These are phyloP conservation scores for Aramus guarauna DNA, from an alignment of 2,113 vertebrate species.

Conservation along the genomic window DNA sequence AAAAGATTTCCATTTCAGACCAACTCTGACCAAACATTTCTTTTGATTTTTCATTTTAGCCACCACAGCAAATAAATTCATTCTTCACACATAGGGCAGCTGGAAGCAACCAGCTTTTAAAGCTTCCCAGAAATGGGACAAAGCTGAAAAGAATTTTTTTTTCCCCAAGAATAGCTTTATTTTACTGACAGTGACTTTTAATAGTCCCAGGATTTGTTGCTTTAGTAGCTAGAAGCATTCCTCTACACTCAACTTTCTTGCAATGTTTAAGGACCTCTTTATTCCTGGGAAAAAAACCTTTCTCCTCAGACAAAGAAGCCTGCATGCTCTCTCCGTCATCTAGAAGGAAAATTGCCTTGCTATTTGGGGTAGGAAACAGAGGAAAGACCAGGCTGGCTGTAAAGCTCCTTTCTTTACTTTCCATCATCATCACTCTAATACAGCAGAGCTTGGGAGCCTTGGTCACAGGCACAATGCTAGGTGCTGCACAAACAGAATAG, in stretches of 20 bases:
- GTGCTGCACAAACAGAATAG: not conserved
- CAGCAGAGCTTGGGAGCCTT: not conserved
- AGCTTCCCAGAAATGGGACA: not conserved
- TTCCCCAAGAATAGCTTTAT: not conserved
- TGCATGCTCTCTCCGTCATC: not conserved
- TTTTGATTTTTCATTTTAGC: slow-evolving; percentile 16
- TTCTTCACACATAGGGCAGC: not conserved
- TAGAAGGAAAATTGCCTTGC: not conserved
- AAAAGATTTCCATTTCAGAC: not conserved
- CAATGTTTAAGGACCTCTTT: not conserved
- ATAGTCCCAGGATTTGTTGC: not conserved
- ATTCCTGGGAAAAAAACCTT: not conserved
- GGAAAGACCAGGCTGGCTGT: not conserved
- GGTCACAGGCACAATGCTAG: not conserved
- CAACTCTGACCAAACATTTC: not conserved
- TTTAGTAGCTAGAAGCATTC: not conserved
- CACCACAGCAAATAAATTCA: not conserved
- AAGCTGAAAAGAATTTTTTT: not conserved
- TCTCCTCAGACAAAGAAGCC: not conserved
- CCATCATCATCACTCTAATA: not conserved
- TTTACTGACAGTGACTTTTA: not conserved
- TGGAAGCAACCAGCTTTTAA: not conserved
- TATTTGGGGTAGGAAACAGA: not conserved
- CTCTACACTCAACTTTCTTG: not conserved
- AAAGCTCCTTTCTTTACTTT: not conserved